phyloP scores from a whole-genome alignment of 2,888 invertebrate species.

The Flabesymbios commensalis region DNA sequence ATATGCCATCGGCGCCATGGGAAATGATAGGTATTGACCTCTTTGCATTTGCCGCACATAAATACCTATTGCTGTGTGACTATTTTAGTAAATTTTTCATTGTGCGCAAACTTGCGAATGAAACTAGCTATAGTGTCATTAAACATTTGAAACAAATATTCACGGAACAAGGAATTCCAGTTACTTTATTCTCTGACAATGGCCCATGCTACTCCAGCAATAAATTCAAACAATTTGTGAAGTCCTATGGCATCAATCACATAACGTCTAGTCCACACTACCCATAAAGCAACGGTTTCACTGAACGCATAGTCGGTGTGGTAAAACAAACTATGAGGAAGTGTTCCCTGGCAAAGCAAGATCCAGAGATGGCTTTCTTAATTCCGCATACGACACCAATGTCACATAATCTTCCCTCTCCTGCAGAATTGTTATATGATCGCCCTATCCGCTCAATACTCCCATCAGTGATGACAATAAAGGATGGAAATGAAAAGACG shows the following conservation, averaged over 20 bases:
- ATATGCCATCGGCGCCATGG: slow-evolving; percentile 20
- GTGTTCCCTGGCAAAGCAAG: neutral
- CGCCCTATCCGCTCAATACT: neutral
- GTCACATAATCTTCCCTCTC: neutral
- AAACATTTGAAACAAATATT: slow-evolving; percentile 1
- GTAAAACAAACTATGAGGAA: slow-evolving; percentile 4
- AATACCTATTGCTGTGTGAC: slow-evolving; percentile 1
- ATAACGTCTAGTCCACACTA: slow-evolving; percentile 5
- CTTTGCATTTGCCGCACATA: slow-evolving; percentile 13
- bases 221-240: slow-evolving; percentile 1
- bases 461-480: neutral
- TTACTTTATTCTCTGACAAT: neutral
- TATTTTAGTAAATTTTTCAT: slow-evolving; percentile 6
- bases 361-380: slow-evolving; percentile 1
- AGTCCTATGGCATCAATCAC: slow-evolving; percentile 2
- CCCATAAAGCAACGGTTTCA: slow-evolving; percentile 8
- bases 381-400: slow-evolving; percentile 2
- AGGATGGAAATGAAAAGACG: neutral
- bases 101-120: neutral
- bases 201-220: neutral
- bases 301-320: slow-evolving; percentile 3
- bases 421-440: slow-evolving; percentile 6
- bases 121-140: neutral
- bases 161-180: slow-evolving; percentile 8
- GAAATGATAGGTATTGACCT: slow-evolving; percentile 20